Evolutionary conservation across 2,797 vertebrate species (phyloP).

Genomic region (Basileuterus tristriatus): DNA sequence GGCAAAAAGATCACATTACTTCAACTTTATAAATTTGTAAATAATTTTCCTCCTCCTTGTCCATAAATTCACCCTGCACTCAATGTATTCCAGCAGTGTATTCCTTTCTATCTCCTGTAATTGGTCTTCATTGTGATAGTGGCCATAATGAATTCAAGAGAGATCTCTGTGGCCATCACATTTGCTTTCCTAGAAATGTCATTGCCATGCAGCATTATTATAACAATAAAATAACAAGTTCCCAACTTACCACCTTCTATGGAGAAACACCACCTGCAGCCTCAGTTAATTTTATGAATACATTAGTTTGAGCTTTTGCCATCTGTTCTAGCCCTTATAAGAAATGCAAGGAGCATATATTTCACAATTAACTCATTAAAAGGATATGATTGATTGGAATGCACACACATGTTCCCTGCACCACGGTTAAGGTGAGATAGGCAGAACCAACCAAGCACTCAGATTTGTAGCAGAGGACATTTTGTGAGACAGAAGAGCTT

Average conservation of each 20-base stretch:
- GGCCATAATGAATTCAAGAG: constrained; percentile 50
- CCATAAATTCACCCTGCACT: neutral
- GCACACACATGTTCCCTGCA: neutral
- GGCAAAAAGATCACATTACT: neutral
- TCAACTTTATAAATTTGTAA: neutral
- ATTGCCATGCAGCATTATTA: constrained; percentile 2
- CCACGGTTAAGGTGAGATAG: neutral
- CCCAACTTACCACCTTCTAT: constrained; percentile 8
- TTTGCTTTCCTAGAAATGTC: constrained; percentile 23
- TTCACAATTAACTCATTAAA: constrained; percentile 55
- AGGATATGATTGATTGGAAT: constrained; percentile 51
- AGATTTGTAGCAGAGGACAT: neutral
- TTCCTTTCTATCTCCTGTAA: neutral
- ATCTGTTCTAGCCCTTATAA: constrained; percentile 51
- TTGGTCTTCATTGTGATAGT: constrained; percentile 32
- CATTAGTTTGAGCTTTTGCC: constrained; percentile 48
- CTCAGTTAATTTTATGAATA: constrained; percentile 46
- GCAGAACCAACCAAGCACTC: neutral
- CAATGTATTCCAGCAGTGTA: constrained; percentile 13
- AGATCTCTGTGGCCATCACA: neutral
- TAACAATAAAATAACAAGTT: constrained; percentile 30
- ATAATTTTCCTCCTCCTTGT: neutral
- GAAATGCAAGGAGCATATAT: constrained; percentile 39
- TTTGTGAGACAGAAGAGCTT: neutral
- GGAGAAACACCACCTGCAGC: constrained; percentile 47